These are phyloP conservation scores for Eristalinus sepulchralis DNA, from an alignment of 2,888 invertebrate genomes.

Conservation along the genomic window DNA sequence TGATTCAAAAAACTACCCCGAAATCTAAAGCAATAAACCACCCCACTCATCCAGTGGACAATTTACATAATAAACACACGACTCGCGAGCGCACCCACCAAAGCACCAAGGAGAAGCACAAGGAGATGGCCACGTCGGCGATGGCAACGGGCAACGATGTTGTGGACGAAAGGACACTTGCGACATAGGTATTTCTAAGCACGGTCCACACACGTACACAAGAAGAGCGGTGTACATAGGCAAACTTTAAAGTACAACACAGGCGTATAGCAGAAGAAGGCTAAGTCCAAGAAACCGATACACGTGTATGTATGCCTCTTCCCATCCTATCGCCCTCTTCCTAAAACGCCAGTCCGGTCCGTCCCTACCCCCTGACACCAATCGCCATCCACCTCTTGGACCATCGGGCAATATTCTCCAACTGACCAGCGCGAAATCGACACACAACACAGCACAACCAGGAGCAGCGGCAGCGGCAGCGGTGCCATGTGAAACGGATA, in stretches of 20 bases:
- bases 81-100: slow-evolving; percentile 54
- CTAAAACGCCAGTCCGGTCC: background rate
- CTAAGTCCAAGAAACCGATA: slow-evolving; percentile 48
- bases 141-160: background rate
- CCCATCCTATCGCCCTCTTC: background rate
- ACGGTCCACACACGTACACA: slow-evolving; percentile 45
- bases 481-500: slow-evolving; percentile 53
- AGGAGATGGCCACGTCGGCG: slow-evolving; percentile 39
- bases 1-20: slow-evolving; percentile 53
- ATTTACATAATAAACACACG: slow-evolving; percentile 68
- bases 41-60: slow-evolving; percentile 58
- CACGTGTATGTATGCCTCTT: slow-evolving; percentile 34
- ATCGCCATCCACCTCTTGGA: slow-evolving; percentile 9
- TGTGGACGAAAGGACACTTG: slow-evolving; percentile 42
- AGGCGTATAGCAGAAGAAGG: slow-evolving; percentile 25
- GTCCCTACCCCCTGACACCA: background rate
- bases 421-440: slow-evolving; percentile 69
- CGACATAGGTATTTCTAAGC: slow-evolving; percentile 22
- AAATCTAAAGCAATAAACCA: slow-evolving; percentile 46
- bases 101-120: slow-evolving; percentile 46
- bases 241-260: slow-evolving; percentile 64
- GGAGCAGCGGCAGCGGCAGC: background rate
- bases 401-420: slow-evolving; percentile 17
- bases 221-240: slow-evolving; percentile 11
- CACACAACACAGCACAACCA: slow-evolving; percentile 2